Evolutionary conservation across 64 coral and sea anemone species (phyloP).

Genomic region (Montipora foliosa): DNA sequence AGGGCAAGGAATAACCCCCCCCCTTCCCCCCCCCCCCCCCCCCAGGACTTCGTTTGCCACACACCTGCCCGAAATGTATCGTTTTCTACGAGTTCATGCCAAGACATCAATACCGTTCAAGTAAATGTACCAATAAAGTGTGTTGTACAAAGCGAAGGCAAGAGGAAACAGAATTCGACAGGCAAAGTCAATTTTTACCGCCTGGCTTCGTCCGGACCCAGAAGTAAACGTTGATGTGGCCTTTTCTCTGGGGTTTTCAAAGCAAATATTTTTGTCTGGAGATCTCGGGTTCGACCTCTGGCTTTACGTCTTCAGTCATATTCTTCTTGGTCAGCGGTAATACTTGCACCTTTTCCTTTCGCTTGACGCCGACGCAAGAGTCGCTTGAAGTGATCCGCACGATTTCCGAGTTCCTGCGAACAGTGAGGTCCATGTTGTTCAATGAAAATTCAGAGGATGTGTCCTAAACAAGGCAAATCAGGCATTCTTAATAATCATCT

Average conservation of each 20-base stretch:
- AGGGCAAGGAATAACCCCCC: too few relatives aligned
- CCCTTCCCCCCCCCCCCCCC: too few relatives aligned
- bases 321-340: background rate
- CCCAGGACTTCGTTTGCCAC: too few relatives aligned
- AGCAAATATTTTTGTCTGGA: background rate
- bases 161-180: conserved; percentile 18
- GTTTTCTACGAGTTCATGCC: background rate
- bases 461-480: too few relatives aligned
- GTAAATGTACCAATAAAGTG: conserved; percentile 12
- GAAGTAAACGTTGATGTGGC: background rate
- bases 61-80: too few relatives aligned
- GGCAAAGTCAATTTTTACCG: conserved; percentile 10
- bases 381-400: background rate
- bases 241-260: background rate
- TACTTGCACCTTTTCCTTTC: background rate
- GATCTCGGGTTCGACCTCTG: too few relatives aligned
- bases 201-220: background rate
- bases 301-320: background rate
- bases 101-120: background rate
- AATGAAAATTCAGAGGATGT: background rate
- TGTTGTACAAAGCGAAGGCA: background rate
- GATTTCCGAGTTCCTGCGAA: background rate
- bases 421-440: background rate
- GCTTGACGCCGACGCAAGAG: background rate
- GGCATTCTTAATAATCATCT: too few relatives aligned